These are phyloP conservation scores for Himalopsyche tibetana DNA, from an alignment of 2,888 invertebrate genomes.

Conservation along the genomic window DNA sequence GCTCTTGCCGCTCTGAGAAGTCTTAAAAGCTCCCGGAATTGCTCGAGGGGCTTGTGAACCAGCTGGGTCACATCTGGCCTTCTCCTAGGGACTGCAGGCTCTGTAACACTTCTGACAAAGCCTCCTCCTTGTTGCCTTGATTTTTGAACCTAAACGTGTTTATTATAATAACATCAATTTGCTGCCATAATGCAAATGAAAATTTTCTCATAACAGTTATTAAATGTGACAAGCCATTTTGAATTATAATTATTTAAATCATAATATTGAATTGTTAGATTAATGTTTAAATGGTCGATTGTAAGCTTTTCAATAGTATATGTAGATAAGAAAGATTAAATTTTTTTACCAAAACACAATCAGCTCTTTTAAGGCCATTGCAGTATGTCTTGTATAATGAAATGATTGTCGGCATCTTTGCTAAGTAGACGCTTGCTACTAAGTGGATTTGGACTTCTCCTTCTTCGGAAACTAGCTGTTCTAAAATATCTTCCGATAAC, in stretches of 20 bases:
- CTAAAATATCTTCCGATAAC: conserved; percentile 88
- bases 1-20: conserved; percentile 74
- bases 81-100: conserved; percentile 87
- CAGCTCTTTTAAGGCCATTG: conserved; percentile 89
- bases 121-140: conserved; percentile 85
- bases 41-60: conserved; percentile 90
- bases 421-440: conserved; percentile 83
- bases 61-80: conserved; percentile 90
- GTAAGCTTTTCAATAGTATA: no score
- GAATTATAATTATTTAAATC: no score
- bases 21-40: conserved; percentile 77
- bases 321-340: no score
- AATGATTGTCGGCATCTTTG: conserved; percentile 85
- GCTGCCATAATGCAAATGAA: not conserved
- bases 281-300: no score
- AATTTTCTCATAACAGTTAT: not conserved
- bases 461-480: conserved; percentile 84
- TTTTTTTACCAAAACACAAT: conserved; percentile 84
- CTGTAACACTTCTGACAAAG: conserved; percentile 87
- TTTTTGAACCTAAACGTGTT: conserved; percentile 78
- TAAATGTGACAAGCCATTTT: no score
- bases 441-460: conserved; percentile 83
- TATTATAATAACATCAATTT: not conserved
- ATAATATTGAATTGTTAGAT: no score
- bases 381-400: conserved; percentile 89